Evolutionary conservation across 2,888 invertebrate species (phyloP), one percentile per base, ranked within the genome.

Genomic region (Scrobipalpa costella): DNA sequence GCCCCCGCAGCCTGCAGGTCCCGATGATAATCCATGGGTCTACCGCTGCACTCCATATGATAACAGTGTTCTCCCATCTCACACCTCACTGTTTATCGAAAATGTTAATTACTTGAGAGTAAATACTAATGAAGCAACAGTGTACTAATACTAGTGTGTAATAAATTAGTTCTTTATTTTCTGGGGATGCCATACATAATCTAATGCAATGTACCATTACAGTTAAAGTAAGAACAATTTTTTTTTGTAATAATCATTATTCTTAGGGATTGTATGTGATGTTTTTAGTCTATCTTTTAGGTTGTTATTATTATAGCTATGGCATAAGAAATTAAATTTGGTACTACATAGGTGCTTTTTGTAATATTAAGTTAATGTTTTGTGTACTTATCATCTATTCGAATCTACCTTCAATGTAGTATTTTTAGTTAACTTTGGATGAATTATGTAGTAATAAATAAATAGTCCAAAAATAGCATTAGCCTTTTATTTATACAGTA

Each of bases 1-100:
- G 66, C 73, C 79, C 21, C 7, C 55, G 8, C 79, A 84, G 66
- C 73, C 79, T 27, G 2, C 34, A 2, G 7, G 11, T 7, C 65
- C 70, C 3, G 69, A 71, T 21, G 68, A 77, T 47, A 63, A 68
- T 33, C 64, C 66, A 6, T 88, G 84, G 84, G 67, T 65, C 7
- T 70, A 72, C 57, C 73, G 71, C 55, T 68, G 75, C 40, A 61
- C 49, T 9, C 74, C 73, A 61, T 78, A 77, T 38, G 74, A 76
- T 64, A 77, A 80, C 17, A 76, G 73, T 64, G 71, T 81, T 62
- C 69, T 84, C 44, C 88, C 90, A 55, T 78, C 80, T 36, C 85
- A 83, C 7, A 82, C 86, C 33, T 74, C 81, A 61, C 74, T 88
- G 63, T 89, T 88, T 76, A 77, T 86, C 52, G 85, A 86, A 66